These are phyloP conservation scores for Drosophila eugracilis DNA, from an alignment of 1,140 invertebrate species.

Conservation along the genomic window DNA sequence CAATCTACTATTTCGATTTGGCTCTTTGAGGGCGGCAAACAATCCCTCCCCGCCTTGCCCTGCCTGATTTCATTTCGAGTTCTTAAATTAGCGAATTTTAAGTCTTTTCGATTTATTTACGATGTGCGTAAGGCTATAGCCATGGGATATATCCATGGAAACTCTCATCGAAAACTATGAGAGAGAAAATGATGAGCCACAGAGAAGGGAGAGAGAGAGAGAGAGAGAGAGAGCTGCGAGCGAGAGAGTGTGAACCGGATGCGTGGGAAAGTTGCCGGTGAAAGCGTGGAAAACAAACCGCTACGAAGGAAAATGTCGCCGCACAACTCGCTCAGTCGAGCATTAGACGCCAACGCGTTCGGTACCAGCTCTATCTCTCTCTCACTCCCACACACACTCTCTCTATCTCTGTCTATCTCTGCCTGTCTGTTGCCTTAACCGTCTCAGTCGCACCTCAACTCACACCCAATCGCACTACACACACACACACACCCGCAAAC, in stretches of 20 bases:
- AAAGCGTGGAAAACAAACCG: constrained; percentile 56
- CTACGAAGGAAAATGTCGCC: constrained; percentile 47
- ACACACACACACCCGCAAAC: too few species aligned
- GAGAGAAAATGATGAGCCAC: not conserved
- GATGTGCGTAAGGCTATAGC: constrained; percentile 29
- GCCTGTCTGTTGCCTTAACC: not conserved
- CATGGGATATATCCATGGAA: constrained; percentile 6
- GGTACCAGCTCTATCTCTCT: constrained; percentile 44
- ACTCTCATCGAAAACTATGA: not conserved
- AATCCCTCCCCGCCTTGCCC: not conserved
- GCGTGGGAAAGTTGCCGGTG: constrained; percentile 65
- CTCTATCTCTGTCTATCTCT: not conserved
- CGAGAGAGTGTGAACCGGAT: constrained; percentile 45
- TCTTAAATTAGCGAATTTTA: constrained; percentile 30
- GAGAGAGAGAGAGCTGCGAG: not conserved
- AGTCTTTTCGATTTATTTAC: constrained; percentile 33
- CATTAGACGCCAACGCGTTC: constrained; percentile 77
- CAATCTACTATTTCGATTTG: not conserved
- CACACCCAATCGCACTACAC: constrained; percentile 4
- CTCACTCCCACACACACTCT: constrained; percentile 18
- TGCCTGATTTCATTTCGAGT: constrained; percentile 12
- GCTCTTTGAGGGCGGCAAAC: too few species aligned
- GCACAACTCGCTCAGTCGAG: constrained; percentile 69
- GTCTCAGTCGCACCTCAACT: not conserved
- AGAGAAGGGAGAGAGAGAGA: not conserved